Evolutionary conservation across 2,888 invertebrate genomes (phyloP), one percentile per base, ranked within the genome.

Genomic region (Pyrrhia umbra): DNA sequence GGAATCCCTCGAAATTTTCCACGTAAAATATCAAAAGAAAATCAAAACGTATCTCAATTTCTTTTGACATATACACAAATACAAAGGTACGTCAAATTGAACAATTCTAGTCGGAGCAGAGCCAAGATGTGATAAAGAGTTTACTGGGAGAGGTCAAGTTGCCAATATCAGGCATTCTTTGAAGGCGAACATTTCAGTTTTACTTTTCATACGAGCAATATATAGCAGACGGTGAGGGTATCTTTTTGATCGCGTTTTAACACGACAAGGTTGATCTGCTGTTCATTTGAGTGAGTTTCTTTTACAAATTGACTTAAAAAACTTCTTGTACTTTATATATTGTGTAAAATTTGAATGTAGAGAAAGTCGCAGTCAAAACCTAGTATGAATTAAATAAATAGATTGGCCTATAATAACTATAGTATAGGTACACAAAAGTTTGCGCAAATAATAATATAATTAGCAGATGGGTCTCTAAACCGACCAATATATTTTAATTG

Each of bases 101-200:
- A 42, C 23, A 46, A 30, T 18, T 8, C 16, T 30, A 37, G 27
- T 30, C 1, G 15, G 13, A 15, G 25, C 4, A 16, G 34, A 43
- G 21, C 43, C 25, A 20, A 16, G 1, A 45, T n/a, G 23, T 18
- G 18, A 30, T 52, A 49, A 52, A 68, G 52, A 30, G 54, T 54
- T 68, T 40, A 13, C 25, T 8, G 18, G 16, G 23, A 25, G 30
- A 43, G 65, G 51, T 71, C 56, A 43, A 57, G 47, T 43, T 56
- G 42, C 37, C 56, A 68, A 71, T 68, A 68, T 71, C 30, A 18
- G 50, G 0, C 49, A 18, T 16, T 9, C 42, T 71, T 34, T 39
- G 39, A 20, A 43, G 42, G 42, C 50, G 9, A 25, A 21, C 10
- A 20, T 51, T 70, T 56, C 15, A 69, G 50, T 34, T 69, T 1